A percentile compares a stretch with the other conserved stretches of the same genome.
Conservation (phyloP, 2,888 invertebrate genomes). For the Rosalia funebris region DNA sequence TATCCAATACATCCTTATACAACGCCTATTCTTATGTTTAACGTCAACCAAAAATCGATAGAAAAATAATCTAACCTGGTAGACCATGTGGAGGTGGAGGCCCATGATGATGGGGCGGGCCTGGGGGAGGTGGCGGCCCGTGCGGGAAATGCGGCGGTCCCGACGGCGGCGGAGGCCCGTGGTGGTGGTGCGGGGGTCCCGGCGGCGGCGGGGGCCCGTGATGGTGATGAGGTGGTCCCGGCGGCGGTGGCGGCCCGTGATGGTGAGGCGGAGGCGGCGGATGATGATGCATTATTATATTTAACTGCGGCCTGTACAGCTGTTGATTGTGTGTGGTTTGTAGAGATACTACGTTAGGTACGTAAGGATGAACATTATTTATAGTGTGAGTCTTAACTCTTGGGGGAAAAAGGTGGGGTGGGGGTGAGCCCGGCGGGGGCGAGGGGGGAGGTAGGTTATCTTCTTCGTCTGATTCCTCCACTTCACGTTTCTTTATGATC, state of each 20-base stretch:
- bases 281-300: conserved; percentile 38
- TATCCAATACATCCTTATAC: no score
- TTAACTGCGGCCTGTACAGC: conserved; percentile 29
- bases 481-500: conserved; percentile 41
- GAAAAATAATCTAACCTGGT: no score
- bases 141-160: conserved; percentile 20
- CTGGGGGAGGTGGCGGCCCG: conserved; percentile 15
- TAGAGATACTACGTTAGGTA: conserved; percentile 28
- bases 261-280: conserved; percentile 31
- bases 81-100: conserved; percentile 11
- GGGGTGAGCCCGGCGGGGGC: conserved; percentile 72
- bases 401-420: conserved; percentile 67
- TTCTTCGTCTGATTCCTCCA: conserved; percentile 65
- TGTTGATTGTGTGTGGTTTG: conserved; percentile 21
- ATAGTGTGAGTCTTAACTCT: conserved; percentile 57
- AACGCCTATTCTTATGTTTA: no score
- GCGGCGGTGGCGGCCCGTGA: conserved; percentile 21
- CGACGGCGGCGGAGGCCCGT: conserved; percentile 21
- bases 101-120: conserved; percentile 16
- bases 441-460: conserved; percentile 70
- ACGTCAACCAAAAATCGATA: no score
- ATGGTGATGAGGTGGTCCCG: conserved; percentile 15
- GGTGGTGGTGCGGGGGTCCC: neutral
- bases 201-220: conserved; percentile 20
- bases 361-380: conserved; percentile 55